phyloP scores from a whole-genome alignment of 2,888 invertebrate genomes.

The Heteromurus nitidus region DNA sequence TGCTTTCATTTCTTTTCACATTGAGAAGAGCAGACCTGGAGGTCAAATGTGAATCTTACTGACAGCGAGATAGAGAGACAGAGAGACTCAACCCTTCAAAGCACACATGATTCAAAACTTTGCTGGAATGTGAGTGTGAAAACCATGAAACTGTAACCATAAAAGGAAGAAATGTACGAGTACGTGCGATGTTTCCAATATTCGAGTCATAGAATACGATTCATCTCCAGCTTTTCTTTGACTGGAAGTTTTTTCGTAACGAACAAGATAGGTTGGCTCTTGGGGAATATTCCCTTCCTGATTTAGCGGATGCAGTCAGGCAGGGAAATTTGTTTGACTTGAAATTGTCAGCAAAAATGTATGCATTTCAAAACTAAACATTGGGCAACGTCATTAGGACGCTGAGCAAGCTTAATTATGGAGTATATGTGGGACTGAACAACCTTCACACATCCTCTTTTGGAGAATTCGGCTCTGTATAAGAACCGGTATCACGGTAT shows the following conservation, averaged over 20 bases:
- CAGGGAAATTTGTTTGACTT: conserved; percentile 34
- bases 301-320: background rate
- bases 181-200: too few species aligned
- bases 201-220: too few species aligned
- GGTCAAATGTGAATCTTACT: conserved; percentile 47
- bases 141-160: too few species aligned
- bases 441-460: too few species aligned
- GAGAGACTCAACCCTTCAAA: conserved; percentile 15
- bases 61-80: too few species aligned
- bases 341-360: conserved; percentile 9
- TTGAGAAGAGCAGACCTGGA: conserved; percentile 14
- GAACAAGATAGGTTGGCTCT: too few species aligned
- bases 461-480: too few species aligned
- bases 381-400: conserved; percentile 46
- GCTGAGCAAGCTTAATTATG: conserved; percentile 26
- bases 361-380: conserved; percentile 22
- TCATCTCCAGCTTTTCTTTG: background rate
- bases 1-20: conserved; percentile 44
- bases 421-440: too few species aligned
- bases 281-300: background rate
- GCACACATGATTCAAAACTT: background rate
- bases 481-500: too few species aligned
- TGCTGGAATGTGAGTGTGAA: background rate
- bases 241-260: conserved; percentile 28
- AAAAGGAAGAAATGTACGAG: conserved; percentile 45